Base-by-base conservation (phyloP, 2,113 vertebrate genomes). In the Microtus pennsylvanicus region DNA sequence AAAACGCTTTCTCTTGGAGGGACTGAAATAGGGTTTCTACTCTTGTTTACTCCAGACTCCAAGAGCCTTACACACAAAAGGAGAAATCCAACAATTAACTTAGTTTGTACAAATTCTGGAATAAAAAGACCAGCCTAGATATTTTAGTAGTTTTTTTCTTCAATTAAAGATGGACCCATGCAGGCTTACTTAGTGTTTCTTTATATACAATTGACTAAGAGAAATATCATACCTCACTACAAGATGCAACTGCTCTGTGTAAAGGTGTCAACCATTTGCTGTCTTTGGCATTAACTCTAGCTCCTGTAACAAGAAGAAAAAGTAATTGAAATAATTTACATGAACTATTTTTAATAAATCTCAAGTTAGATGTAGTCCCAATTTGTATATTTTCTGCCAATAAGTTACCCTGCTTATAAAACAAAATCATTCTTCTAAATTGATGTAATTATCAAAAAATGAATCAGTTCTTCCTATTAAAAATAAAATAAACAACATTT, bases 251-350 rank as follows among this genome's bases (percentile, higher is more conserved):
- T 92, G 99, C 99, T 98, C 99, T 99, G 98, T 99, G 99, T 98
- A 99, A 99, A 98, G 99, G 99, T 98, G 99, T 99, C 98, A 99
- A 99, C 99, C 99, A 99, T 99, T 99, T 99, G 99, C 99, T 99
- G 99, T 99, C 99, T 99, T 99, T 99, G 99, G 99, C 99, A 99
- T 99, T 99, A 99, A 99, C 99, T 99, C 99, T 99, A 98, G 99
- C 99, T 99, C 99, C 99, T 99, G 98, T 42, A 99, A 98, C 63
- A 97, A 98, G 96, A 98, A 97, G 89, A 97, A 97, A 96, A 92
- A 97, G 70, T 28, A 95, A 96, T 78, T 97, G 87, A 98, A 97
- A 95, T 91, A 45, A 80, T 92, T 95, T 94, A 75, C 16, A 95
- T 72, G 77, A 97, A 96, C 58, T 96, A 83, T 96, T 97, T 97